These are phyloP conservation scores for Pelosia muscerda DNA, from an alignment of 2,888 invertebrate species.

Conservation along the genomic window DNA sequence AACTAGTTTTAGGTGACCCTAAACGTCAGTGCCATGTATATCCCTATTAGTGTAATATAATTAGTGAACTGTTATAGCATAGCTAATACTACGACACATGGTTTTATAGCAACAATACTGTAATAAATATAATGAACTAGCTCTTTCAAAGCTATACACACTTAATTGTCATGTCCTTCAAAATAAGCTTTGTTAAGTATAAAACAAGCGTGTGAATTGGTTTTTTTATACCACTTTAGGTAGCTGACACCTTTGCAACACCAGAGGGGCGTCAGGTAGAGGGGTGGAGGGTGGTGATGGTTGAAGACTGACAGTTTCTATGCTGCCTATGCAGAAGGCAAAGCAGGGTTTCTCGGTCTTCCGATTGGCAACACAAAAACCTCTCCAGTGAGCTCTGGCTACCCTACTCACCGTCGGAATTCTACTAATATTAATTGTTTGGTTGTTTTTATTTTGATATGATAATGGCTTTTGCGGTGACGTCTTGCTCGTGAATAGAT, in stretches of 20 bases:
- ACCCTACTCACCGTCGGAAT: no score
- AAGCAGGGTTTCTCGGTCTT: no score
- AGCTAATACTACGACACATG: slow-evolving; percentile 18
- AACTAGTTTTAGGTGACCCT: no score
- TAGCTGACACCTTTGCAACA: no score
- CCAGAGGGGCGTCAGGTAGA: no score
- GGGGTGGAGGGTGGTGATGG: no score
- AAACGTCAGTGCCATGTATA: no score
- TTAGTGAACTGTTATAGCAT: slow-evolving; percentile 23
- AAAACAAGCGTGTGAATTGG: slow-evolving; percentile 29
- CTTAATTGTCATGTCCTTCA: slow-evolving; percentile 31
- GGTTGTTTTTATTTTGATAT: slow-evolving; percentile 19
- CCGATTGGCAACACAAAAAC: no score
- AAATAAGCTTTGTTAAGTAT: slow-evolving; percentile 32
- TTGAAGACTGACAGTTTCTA: no score
- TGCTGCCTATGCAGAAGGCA: no score
- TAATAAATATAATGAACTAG: slow-evolving; percentile 47
- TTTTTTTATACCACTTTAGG: no score
- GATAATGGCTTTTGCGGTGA: slow-evolving; percentile 12
- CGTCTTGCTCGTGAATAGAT: slow-evolving; percentile 7
- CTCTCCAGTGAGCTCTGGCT: no score
- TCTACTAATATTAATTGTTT: slow-evolving; percentile 16
- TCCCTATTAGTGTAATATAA: background rate
- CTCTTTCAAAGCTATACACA: slow-evolving; percentile 35
- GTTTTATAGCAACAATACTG: slow-evolving; percentile 40